Conservation (phyloP, 2,113 vertebrate species). For the Trichomycterus rosablanca region DNA sequence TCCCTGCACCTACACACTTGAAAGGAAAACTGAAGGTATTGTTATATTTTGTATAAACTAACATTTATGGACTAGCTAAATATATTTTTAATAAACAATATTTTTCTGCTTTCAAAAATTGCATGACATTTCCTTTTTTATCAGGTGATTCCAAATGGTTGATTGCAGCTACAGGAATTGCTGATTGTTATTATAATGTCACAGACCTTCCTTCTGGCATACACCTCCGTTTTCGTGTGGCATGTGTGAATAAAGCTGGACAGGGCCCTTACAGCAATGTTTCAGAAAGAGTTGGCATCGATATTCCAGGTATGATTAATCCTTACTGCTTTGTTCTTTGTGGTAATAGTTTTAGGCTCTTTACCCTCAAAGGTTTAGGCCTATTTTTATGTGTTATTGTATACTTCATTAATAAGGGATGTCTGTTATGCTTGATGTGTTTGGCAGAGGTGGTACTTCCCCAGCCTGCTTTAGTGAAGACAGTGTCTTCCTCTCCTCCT, state of each 20-base stretch:
- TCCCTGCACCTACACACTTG: constrained; percentile 88
- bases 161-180: constrained; percentile 76
- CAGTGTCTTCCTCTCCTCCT: constrained; percentile 28
- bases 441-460: constrained; percentile 55
- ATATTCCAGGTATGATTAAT: constrained; percentile 64
- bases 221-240: constrained; percentile 90
- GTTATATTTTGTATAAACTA: background rate
- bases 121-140: background rate
- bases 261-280: constrained; percentile 89
- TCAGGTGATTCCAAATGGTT: constrained; percentile 82
- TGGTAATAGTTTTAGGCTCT: too few species aligned
- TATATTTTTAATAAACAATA: too few species aligned
- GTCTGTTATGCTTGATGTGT: constrained; percentile 8
- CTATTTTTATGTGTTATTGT: background rate
- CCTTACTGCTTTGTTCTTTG: too few species aligned
- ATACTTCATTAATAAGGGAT: background rate
- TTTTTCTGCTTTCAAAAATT: too few species aligned
- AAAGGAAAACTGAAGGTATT: constrained; percentile 78
- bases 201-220: constrained; percentile 74
- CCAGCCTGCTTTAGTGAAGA: constrained; percentile 58
- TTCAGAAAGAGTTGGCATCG: constrained; percentile 75
- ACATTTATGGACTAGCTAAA: too few species aligned
- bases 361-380: too few species aligned
- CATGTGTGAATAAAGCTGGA: constrained; percentile 91
- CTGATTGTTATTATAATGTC: constrained; percentile 92